These are phyloP conservation scores for Margarornis squamiger DNA, from an alignment of 2,797 vertebrate genomes.

Conservation along the genomic window DNA sequence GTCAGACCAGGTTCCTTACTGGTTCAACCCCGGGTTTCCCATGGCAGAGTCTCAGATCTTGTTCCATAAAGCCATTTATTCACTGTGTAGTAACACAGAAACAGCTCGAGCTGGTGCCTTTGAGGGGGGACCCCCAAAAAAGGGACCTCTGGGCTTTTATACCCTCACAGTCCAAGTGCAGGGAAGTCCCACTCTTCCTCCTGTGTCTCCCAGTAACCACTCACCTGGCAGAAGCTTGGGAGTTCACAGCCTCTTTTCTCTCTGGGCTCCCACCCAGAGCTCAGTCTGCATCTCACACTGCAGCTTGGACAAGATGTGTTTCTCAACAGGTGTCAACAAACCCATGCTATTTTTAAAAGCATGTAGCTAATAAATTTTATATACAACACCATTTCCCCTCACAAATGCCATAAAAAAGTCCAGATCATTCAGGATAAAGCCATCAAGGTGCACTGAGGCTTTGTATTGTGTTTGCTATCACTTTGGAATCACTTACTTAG, in stretches of 20 bases:
- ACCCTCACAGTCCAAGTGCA: neutral
- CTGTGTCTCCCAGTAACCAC: neutral
- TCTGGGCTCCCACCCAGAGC: neutral
- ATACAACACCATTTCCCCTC: neutral
- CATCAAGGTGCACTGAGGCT: neutral
- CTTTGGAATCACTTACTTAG: neutral
- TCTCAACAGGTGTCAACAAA: neutral
- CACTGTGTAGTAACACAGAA: neutral
- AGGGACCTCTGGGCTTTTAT: neutral
- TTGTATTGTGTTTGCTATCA: neutral
- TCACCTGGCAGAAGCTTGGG: neutral
- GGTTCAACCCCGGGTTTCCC: neutral
- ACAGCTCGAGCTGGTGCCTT: neutral
- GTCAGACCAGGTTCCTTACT: neutral
- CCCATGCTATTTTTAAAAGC: neutral
- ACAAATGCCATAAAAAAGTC: neutral
- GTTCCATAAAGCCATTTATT: neutral
- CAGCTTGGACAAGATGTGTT: rapidly evolving
- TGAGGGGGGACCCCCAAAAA: rapidly evolving
- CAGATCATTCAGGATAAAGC: neutral
- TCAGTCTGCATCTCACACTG: rapidly evolving
- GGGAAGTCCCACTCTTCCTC: neutral
- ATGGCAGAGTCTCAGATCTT: neutral
- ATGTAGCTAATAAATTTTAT: neutral
- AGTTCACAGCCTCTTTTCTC: rapidly evolving